Base-by-base conservation (phyloP, 2,888 invertebrate species). In the Nephrotoma appendiculata region DNA sequence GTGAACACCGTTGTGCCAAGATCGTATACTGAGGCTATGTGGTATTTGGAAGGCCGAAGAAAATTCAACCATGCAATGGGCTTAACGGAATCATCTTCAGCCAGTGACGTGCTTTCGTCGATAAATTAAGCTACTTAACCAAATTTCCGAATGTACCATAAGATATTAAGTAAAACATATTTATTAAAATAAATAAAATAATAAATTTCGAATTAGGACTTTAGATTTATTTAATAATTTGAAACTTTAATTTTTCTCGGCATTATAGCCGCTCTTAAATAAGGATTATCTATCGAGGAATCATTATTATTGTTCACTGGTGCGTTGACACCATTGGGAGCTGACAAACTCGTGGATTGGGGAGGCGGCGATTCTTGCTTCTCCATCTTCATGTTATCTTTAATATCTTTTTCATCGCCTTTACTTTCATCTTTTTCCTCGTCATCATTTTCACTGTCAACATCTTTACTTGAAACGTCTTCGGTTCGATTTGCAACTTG, bases 271-370 rank as follows among this genome's bases (percentile, higher is more conserved):
- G 92, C 91, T 41, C 94, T 91, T 41, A 96, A 92, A 90, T 95
- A 96, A 0, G 96, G 96, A 92, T 96, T 96, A 90, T 96, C 96
- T 88, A 95, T 95, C 12, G 93, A 94, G 19, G 91, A 91, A 89
- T 92, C 91, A 48, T 91, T 91, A 87, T 91, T 91, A 0, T 91
- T 91, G 90, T 91, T 90, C 3, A 71, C 31, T 52, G 71, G 12
- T 44, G 42, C 87, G 87, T 48, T 88, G 86, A 85, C 57, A 7
- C 19, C 42, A 41, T 52, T 86, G 41, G 41, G 2, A n/a, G 52
- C 88, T 89, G 19, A 88, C 88, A n/a, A 5, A 48, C 31, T 88
- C 88, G 57, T 31, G 12, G 41, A 89, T 84, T 90, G 88, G 85
- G 91, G 91, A 41, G 90, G 90, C 87, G 92, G 92, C 5, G 90